phyloP scores from a whole-genome alignment of 2,113 vertebrate genomes.

The Vulpes vulpes region DNA sequence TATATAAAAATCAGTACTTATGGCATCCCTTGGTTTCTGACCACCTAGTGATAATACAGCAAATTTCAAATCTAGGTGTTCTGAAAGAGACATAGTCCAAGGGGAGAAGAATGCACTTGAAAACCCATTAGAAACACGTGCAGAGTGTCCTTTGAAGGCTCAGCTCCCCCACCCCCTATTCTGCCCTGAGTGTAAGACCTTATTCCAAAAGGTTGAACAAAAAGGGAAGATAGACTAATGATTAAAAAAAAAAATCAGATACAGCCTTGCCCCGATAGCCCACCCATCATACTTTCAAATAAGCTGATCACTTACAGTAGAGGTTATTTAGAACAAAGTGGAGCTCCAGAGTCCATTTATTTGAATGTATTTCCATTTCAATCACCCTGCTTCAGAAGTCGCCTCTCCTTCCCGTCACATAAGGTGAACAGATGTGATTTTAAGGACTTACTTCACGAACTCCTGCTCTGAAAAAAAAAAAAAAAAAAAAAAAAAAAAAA shows the following conservation, averaged over 20 bases:
- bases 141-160: conserved; percentile 62
- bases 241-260: conserved; percentile 87
- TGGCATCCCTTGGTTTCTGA: conserved; percentile 55
- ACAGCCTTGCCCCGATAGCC: conserved; percentile 83
- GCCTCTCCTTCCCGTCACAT: conserved; percentile 79
- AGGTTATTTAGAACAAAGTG: conserved; percentile 87
- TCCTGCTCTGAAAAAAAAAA: conserved; percentile 52
- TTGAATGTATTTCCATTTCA: conserved; percentile 92
- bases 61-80: conserved; percentile 59
- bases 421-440: conserved; percentile 87
- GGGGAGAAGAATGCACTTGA: conserved; percentile 73
- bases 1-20: conserved; percentile 22
- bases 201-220: conserved; percentile 87
- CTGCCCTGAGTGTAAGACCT: conserved; percentile 74
- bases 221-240: conserved; percentile 83
- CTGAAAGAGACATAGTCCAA: conserved; percentile 60
- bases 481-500: neutral
- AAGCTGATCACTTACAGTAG: conserved; percentile 86
- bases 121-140: conserved; percentile 66
- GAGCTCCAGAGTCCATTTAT: conserved; percentile 88
- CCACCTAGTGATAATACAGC: conserved; percentile 22
- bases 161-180: conserved; percentile 21
- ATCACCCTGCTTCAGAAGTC: conserved; percentile 85
- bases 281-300: conserved; percentile 90
- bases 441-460: conserved; percentile 82